A percentile compares a stretch with the other conserved stretches of the same genome.
These are phyloP conservation scores for Torymus auratus DNA, from an alignment of 2,888 invertebrate species.

Conservation along the genomic window DNA sequence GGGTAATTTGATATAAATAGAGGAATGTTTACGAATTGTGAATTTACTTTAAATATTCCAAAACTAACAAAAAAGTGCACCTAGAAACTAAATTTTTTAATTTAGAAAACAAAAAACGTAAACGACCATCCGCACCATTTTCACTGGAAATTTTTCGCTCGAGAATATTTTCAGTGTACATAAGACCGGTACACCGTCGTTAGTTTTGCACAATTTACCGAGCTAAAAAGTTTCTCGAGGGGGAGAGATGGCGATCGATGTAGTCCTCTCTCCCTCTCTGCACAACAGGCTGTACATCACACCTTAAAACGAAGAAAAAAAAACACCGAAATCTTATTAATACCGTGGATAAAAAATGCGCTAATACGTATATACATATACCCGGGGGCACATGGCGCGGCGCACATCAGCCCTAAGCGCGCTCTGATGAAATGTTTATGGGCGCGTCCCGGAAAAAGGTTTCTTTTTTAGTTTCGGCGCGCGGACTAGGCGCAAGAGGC, in stretches of 20 bases:
- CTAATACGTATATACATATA: slow-evolving; percentile 37
- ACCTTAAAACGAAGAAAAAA: slow-evolving; percentile 7
- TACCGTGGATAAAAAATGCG: slow-evolving; percentile 19
- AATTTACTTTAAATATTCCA: too few relatives aligned
- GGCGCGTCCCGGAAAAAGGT: slow-evolving; percentile 22
- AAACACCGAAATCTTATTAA: slow-evolving; percentile 28
- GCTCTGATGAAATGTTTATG: slow-evolving; percentile 52
- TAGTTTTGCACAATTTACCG: slow-evolving; percentile 5
- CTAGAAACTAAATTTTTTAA: too few relatives aligned
- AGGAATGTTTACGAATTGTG: too few relatives aligned
- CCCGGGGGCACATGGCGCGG: not conserved
- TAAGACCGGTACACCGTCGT: not conserved
- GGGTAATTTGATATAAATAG: too few relatives aligned
- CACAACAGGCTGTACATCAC: too few relatives aligned
- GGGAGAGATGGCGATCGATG: slow-evolving; percentile 2
- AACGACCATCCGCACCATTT: slow-evolving; percentile 1
- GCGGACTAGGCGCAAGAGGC: not conserved
- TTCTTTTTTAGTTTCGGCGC: slow-evolving; percentile 23
- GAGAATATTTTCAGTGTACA: too few relatives aligned
- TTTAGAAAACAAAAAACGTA: not conserved
- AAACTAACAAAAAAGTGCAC: too few relatives aligned
- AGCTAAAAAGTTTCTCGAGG: not conserved
- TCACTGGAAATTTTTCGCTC: not conserved
- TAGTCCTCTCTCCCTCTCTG: not conserved
- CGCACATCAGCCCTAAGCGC: slow-evolving; percentile 17